Base-by-base conservation (phyloP, 2,888 invertebrate genomes). In the Trilocha varians region DNA sequence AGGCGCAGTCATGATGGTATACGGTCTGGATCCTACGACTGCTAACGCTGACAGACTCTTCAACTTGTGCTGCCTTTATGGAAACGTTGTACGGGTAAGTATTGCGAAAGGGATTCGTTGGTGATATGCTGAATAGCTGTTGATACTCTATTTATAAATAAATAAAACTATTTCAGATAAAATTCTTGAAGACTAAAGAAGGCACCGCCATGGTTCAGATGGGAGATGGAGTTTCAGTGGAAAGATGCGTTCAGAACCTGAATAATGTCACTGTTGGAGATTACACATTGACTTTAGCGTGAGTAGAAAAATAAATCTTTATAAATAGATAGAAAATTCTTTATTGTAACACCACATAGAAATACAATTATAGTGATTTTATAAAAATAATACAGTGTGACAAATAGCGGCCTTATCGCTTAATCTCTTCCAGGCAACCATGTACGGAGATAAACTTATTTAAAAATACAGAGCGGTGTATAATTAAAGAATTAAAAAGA, bases 181-280 rank as follows among this genome's bases (percentile, higher is more conserved):
- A 99, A 87, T 99, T 99, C 86, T 87, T 99, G 78, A 97, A 98
- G 87, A 97, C 97, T 48, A 99, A 99, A 86, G 97, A 98, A 67
- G 99, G 99, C 51, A 97, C 98, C 43, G 98, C 98, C 36, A 99
- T 99, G 99, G 95, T 99, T 40, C 98, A 99, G 85, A 96, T 99
- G 97, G 98, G 98, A 6, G 98, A 98, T 77, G 92, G 92, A 11
- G 91, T 95, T 44, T 95, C 98, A 8, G 97, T 98, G 34, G 98
- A 98, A 80, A 88, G 98, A 57, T 97, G 96, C 72, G 94, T 99
- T 47, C 95, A 95, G 73, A 96, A 98, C 82, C 88, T 99, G 53
- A 97, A 97, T 87, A 96, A 97, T 77, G 93, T 95, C 55, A 92
- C 93, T 58, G 95, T 98, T 60, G 97, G 93, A 41, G 89, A 88